These are phyloP conservation scores for Heterodera schachtii DNA, from an alignment of 1,140 invertebrate genomes.

Conservation along the genomic window DNA sequence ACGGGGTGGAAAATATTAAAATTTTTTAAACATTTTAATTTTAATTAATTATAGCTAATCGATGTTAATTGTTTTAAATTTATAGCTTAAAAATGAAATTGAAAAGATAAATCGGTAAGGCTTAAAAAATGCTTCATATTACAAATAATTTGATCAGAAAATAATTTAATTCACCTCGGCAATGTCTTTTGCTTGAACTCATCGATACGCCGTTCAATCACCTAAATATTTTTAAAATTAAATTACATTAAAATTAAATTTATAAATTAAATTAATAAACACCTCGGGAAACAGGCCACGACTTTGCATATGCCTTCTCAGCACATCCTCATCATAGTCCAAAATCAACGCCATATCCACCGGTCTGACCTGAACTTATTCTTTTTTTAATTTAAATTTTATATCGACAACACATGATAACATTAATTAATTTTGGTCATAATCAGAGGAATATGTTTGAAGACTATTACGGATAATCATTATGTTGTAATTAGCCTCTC, in stretches of 20 bases:
- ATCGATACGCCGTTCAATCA: slow-evolving; percentile 62
- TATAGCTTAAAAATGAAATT: too few species aligned
- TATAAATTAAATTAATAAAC: not conserved
- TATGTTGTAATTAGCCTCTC: too few species aligned
- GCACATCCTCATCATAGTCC: slow-evolving; percentile 63
- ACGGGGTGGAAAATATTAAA: slow-evolving; percentile 18
- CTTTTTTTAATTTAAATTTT: too few species aligned
- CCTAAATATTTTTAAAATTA: slow-evolving; percentile 20
- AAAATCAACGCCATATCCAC: slow-evolving; percentile 65
- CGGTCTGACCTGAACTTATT: slow-evolving; percentile 47
- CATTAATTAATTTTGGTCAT: too few species aligned
- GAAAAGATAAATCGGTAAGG: too few species aligned
- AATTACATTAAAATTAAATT: not conserved
- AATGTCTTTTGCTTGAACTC: slow-evolving; percentile 63
- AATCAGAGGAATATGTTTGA: too few species aligned
- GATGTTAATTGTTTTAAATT: too few species aligned
- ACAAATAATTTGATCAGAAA: not conserved
- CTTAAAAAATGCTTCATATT: slow-evolving; percentile 50
- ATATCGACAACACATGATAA: too few species aligned
- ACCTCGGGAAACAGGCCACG: slow-evolving; percentile 48
- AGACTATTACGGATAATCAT: too few species aligned
- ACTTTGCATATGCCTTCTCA: slow-evolving; percentile 59
- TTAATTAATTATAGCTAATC: too few species aligned
- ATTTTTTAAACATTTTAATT: slow-evolving; percentile 19
- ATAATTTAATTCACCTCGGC: slow-evolving; percentile 9